Evolutionary conservation across 1,140 invertebrate species (phyloP).

Genomic region (Calliopsis andreniformis): DNA sequence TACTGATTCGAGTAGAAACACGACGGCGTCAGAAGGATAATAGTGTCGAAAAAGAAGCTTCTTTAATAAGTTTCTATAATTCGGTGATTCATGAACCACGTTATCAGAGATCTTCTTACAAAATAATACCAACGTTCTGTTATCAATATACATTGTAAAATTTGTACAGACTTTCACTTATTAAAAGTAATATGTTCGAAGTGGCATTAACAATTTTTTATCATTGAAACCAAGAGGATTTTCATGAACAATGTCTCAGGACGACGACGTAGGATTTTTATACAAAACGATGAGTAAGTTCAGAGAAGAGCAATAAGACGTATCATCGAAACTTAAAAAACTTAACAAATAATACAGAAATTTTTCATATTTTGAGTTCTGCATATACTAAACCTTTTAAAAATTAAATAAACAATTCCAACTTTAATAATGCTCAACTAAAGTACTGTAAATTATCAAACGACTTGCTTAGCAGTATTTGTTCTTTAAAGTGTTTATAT

Average conservation of each 20-base stretch:
- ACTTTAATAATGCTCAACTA: too few species aligned
- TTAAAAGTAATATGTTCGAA: slow-evolving; percentile 8
- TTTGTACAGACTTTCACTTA: slow-evolving; percentile 2
- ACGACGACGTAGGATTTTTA: slow-evolving; percentile 80
- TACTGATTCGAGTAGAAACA: slow-evolving; percentile 37
- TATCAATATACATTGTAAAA: neutral
- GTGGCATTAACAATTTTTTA: neutral
- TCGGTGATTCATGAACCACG: neutral
- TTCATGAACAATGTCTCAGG: slow-evolving; percentile 75
- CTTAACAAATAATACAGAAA: too few species aligned
- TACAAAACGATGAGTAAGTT: slow-evolving; percentile 81
- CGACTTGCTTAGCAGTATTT: too few species aligned
- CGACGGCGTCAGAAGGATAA: slow-evolving; percentile 52
- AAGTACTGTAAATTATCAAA: too few species aligned
- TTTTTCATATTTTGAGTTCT: too few species aligned
- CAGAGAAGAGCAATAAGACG: neutral
- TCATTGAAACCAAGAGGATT: slow-evolving; percentile 7
- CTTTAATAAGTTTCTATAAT: neutral
- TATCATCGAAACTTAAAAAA: too few species aligned
- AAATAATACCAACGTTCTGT: neutral
- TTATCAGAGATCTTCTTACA: neutral
- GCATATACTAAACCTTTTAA: too few species aligned
- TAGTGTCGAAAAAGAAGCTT: slow-evolving; percentile 22
- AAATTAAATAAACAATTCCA: too few species aligned
- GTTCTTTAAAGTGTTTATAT: too few species aligned